Evolutionary conservation across 2,113 vertebrate genomes (phyloP), one percentile per base, ranked within the genome.

Genomic region (Glareola pratincola): DNA sequence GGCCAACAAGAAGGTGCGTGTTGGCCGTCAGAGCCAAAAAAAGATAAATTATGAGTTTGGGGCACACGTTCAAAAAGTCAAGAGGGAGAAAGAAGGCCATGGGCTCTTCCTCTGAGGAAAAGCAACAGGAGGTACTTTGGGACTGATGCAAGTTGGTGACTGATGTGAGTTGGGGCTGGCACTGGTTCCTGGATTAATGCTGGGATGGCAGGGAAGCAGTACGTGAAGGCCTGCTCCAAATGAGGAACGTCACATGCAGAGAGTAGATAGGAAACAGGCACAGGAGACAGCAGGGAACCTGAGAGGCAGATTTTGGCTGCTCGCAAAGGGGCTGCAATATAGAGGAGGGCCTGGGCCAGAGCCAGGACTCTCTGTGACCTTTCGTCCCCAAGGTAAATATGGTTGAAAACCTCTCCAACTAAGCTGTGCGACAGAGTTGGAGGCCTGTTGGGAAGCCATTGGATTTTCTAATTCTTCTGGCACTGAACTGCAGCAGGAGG

Each of bases 141-240:
- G 30, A 39, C 9, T 0, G 0, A 11, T 10, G 30, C 26, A 54
- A 74, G 32, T 0, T 85, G 87, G 64, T 90, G 62, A 39, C 9
- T 0, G 0, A 11, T 12, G 26, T 26, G 59, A 74, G 32, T 0
- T 85, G 54, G n/a, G 34, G 43, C 73, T 92, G 80, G 68, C 50
- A 34, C 32, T 18, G n/a, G 68, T 29, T 92, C 20, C 56, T 71
- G 66, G 30, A 29, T 34, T 67, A 50, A 27, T 2, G 19, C 29
- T 64, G 59, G 47, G 47, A 78, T 47, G 0, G 0, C 47, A 72
- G 16, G 53, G 30, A 90, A 10, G 24, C 20, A 81, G n/a, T n/a
- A 16, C 7, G 1, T 22, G 57, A 88, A 82, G 30, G 19, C 68
- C 37, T 90, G 48, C n/a, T 90, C 48, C 48, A 80, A 91, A 53